phyloP scores from a whole-genome alignment of 2,797 vertebrate genomes.

The Aplochiton taeniatus region DNA sequence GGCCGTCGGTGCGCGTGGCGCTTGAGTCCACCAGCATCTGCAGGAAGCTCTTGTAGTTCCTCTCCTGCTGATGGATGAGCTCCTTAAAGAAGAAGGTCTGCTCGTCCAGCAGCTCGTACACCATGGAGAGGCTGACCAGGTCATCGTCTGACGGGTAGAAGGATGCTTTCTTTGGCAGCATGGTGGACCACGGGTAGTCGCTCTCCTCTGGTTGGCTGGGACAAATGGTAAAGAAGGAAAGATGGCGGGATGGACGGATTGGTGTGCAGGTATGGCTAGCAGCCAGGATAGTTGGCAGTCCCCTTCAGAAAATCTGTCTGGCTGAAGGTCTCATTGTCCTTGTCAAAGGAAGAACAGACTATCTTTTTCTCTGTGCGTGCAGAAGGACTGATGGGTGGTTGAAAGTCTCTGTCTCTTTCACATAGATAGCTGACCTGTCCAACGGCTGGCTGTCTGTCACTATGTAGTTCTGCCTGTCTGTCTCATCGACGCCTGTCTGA shows the following conservation, averaged over 20 bases:
- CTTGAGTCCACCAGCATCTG: slow-evolving; percentile 73
- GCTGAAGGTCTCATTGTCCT: no score
- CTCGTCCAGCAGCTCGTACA: slow-evolving; percentile 76
- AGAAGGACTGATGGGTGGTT: no score
- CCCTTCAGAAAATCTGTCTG: no score
- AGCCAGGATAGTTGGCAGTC: no score
- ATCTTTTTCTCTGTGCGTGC: no score
- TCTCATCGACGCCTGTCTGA: slow-evolving; percentile 13
- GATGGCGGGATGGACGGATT: no score
- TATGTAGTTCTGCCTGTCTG: slow-evolving; percentile 17
- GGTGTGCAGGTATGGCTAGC: no score
- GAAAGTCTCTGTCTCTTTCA: no score
- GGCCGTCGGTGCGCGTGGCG: slow-evolving; percentile 64
- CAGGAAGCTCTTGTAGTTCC: slow-evolving; percentile 70
- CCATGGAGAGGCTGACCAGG: slow-evolving; percentile 56
- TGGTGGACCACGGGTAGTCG: slow-evolving; percentile 48
- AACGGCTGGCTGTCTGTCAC: slow-evolving; percentile 10
- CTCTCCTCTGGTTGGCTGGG: not conserved
- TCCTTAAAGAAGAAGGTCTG: slow-evolving; percentile 72
- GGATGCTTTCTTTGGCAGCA: slow-evolving; percentile 64
- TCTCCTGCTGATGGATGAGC: slow-evolving; percentile 75
- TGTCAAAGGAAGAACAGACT: no score
- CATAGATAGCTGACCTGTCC: no score
- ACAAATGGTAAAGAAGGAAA: no score
- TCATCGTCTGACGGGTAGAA: slow-evolving; percentile 61